Evolutionary conservation across 2,113 vertebrate species (phyloP).

Genomic region (Cariama cristata): DNA sequence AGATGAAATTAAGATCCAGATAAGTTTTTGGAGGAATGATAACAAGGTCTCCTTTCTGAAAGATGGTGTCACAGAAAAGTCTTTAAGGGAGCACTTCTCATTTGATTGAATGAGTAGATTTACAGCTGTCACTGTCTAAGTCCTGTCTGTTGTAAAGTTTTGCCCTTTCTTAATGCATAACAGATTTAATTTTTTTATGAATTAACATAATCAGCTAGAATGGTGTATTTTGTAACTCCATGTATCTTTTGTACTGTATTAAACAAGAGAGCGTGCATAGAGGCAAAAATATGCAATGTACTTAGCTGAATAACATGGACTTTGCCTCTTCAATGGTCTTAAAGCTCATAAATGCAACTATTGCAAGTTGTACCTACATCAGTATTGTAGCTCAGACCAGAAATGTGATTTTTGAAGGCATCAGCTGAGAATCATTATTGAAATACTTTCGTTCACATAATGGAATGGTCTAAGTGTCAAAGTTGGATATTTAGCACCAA

Average conservation of each 20-base stretch:
- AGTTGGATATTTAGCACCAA: not conserved
- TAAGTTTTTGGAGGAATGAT: not conserved
- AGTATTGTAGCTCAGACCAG: not conserved
- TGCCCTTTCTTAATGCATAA: not conserved
- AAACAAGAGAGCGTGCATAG: not conserved
- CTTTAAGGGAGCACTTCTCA: not conserved
- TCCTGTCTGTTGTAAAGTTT: not conserved
- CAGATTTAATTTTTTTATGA: no score
- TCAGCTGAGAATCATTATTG: not conserved
- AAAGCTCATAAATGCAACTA: not conserved
- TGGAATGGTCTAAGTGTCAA: not conserved
- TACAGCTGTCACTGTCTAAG: not conserved
- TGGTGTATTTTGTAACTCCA: not conserved
- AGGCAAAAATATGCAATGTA: not conserved
- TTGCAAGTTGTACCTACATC: not conserved
- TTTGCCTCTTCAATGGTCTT: not conserved
- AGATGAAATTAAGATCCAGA: conserved; percentile 5
- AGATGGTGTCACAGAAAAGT: not conserved
- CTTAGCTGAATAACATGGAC: not conserved
- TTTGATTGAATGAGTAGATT: not conserved
- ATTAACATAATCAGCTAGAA: not conserved
- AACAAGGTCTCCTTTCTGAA: not conserved
- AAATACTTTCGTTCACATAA: not conserved
- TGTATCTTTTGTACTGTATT: not conserved
- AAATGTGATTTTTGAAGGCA: not conserved